Base-by-base conservation (phyloP, 2,888 invertebrate species). In the Sphinx pinastri region DNA sequence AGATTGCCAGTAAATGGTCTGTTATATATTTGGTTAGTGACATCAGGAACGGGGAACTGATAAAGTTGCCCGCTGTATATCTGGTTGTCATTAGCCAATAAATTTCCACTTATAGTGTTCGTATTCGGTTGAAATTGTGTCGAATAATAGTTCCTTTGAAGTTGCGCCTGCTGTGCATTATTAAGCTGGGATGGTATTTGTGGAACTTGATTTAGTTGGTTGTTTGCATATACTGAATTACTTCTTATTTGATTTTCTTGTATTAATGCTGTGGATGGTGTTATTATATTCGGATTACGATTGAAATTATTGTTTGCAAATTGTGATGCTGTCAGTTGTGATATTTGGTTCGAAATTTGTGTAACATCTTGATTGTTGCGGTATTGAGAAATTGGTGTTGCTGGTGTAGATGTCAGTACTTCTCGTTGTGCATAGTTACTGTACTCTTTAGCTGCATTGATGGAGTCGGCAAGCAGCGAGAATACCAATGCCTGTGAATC, bases 401-500 rank as follows among this genome's bases (percentile, higher is more conserved):
- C 81, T n/a, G 84, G 76, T 79, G 85, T 80, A 54, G 86, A 76
- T 72, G 81, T 70, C 70, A 81, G 69, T 71, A 80, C 76, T 69
- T 88, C 88, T 80, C 90, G 87, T 77, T 89, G 87, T 72, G 87
- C 88, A 67, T 87, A 84, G 73, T 89, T 89, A 74, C 82, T 89
- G 75, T 93, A 92, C 77, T 90, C 88, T 77, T 91, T 92, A 38
- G 92, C 94, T 70, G 87, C 86, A 76, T 93, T 93, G 71, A 93
- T 85, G 49, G 94, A 93, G 79, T 93, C 92, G 69, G 91, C 88
- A 81, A 94, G 83, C 75, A 93, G 86, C 31, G 92, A 92, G 79
- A 91, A 91, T 82, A 92, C 92, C 84, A 93, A 80, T 72, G 91
- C 92, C 91, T 93, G 93, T 86, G 94, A 92, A 93, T 90, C 83